phyloP scores from a whole-genome alignment of 2,888 invertebrate genomes.

The Boloria selene region DNA sequence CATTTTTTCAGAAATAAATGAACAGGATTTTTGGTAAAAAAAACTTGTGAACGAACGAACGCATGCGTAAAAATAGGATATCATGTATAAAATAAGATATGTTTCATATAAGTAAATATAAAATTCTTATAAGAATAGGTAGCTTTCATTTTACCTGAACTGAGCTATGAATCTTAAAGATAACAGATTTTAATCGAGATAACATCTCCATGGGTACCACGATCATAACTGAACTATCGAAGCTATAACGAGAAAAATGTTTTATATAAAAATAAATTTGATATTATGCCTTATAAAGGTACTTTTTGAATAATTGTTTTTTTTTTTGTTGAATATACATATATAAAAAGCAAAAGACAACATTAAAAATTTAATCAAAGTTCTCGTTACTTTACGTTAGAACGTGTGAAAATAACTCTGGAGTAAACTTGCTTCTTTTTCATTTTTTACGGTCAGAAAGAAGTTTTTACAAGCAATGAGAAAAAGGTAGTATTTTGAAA shows the following conservation, averaged over 20 bases:
- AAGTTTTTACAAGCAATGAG: slow-evolving; percentile 28
- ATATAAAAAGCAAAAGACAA: slow-evolving; percentile 2
- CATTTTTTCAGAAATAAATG: too few relatives aligned
- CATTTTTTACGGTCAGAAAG: slow-evolving; percentile 25
- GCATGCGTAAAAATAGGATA: too few relatives aligned
- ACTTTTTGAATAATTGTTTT: neutral
- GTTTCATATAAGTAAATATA: too few relatives aligned
- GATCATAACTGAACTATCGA: slow-evolving; percentile 58
- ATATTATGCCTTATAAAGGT: too few relatives aligned
- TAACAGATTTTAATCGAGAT: slow-evolving; percentile 74
- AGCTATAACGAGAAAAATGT: too few relatives aligned
- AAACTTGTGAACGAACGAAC: too few relatives aligned
- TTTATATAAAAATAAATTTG: too few relatives aligned
- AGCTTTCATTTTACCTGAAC: slow-evolving; percentile 25
- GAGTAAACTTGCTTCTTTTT: slow-evolving; percentile 22
- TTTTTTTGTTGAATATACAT: neutral
- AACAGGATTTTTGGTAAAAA: too few relatives aligned
- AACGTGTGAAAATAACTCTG: slow-evolving; percentile 17
- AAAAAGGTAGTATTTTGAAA: slow-evolving; percentile 16
- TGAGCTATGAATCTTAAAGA: slow-evolving; percentile 68
- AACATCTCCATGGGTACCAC: slow-evolving; percentile 60
- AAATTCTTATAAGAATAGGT: too few relatives aligned
- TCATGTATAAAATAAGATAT: too few relatives aligned
- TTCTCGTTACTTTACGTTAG: slow-evolving; percentile 14
- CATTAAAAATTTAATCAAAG: slow-evolving; percentile 4